Conservation (phyloP, 2,113 vertebrate genomes). For the Suncus etruscus region DNA sequence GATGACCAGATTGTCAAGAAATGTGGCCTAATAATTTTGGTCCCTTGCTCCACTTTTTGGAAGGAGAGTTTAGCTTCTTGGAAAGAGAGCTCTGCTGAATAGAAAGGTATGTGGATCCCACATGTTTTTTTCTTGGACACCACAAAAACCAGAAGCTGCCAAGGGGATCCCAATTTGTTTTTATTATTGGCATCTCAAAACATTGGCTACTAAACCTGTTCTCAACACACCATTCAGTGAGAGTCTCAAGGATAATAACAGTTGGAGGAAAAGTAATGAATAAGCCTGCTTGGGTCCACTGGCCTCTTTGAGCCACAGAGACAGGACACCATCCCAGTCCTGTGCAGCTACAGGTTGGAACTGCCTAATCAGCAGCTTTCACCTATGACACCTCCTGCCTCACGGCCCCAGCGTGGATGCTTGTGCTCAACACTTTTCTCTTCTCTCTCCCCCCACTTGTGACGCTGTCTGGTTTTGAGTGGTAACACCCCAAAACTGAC, state of each 20-base stretch:
- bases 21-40: background rate
- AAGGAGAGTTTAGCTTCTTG: background rate
- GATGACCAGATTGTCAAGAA: background rate
- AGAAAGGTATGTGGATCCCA: constrained; percentile 11
- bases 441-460: background rate
- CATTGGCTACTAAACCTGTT: background rate
- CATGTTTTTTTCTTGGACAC: constrained; percentile 48
- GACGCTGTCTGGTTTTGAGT: background rate
- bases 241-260: constrained; percentile 54
- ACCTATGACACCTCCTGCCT: background rate
- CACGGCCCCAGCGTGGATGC: background rate
- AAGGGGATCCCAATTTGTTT: constrained; percentile 65
- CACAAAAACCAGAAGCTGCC: constrained; percentile 45
- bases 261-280: constrained; percentile 30
- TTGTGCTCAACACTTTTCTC: background rate
- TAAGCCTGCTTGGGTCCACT: background rate
- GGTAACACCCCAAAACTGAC: background rate
- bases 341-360: background rate
- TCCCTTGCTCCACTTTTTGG: constrained; percentile 31
- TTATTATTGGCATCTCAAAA: constrained; percentile 55
- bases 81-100: background rate
- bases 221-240: constrained; percentile 53
- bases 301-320: background rate
- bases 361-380: background rate
- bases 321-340: too few species aligned